phyloP scores from a whole-genome alignment of 2,113 vertebrate genomes.

The Eulemur rufifrons region DNA sequence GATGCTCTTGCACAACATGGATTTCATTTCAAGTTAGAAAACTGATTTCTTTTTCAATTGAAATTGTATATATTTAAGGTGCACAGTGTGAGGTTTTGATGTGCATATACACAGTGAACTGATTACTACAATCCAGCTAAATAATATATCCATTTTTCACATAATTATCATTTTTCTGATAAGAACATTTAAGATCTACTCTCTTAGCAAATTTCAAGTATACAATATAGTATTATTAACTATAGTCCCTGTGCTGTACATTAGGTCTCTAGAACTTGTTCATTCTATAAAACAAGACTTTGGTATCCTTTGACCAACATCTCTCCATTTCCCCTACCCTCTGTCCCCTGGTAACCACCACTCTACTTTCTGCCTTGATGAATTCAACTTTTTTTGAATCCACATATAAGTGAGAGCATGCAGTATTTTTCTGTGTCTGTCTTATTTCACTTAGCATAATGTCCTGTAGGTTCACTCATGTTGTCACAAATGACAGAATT shows the following conservation, averaged over 20 bases:
- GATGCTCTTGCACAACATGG: background rate
- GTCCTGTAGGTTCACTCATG: background rate
- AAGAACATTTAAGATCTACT: background rate
- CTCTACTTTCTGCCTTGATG: background rate
- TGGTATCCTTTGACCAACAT: background rate
- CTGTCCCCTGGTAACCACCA: background rate
- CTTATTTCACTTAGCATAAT: background rate
- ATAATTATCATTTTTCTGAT: background rate
- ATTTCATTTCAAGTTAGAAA: slow-evolving; percentile 10
- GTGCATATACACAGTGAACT: background rate
- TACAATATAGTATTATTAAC: background rate
- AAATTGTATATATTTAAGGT: background rate
- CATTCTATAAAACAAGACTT: background rate
- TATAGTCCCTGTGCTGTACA: background rate
- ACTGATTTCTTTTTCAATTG: background rate
- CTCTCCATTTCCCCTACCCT: background rate
- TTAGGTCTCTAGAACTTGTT: background rate
- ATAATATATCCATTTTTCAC: background rate
- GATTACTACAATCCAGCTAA: background rate
- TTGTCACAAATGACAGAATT: background rate
- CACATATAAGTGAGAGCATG: background rate
- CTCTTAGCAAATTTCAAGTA: background rate
- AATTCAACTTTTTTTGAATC: background rate
- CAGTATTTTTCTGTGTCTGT: background rate
- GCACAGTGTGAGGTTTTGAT: background rate